Percentiles rank a stretch among this genome's conserved stretches.
phyloP scores from a whole-genome alignment of 1,140 invertebrate genomes.

The Sitobion miscanthi region DNA sequence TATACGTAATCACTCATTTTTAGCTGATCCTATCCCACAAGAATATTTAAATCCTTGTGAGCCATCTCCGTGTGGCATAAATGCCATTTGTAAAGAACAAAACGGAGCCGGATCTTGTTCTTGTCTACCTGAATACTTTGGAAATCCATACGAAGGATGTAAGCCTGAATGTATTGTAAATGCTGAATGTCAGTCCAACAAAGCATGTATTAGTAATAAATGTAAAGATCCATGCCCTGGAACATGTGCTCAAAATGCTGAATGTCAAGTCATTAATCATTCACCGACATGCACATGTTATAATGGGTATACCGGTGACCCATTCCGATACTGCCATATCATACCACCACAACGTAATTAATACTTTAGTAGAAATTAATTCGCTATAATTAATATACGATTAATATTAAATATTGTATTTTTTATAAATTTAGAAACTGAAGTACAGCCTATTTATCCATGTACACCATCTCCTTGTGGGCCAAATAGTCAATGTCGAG shows the following conservation, averaged over 20 bases:
- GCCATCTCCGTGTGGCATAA: conserved; percentile 76
- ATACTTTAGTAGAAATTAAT: background rate
- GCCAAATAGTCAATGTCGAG: conserved; percentile 67
- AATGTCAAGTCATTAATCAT: conserved; percentile 75
- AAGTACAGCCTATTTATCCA: conserved; percentile 58
- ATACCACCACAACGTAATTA: conserved; percentile 58
- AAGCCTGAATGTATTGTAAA: conserved; percentile 74
- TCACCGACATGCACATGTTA: conserved; percentile 74
- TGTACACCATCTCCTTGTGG: conserved; percentile 68
- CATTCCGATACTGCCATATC: conserved; percentile 65
- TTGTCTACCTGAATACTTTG: conserved; percentile 67
- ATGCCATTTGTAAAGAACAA: conserved; percentile 73
- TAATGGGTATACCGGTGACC: conserved; percentile 71
- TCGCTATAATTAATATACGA: background rate
- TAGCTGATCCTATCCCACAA: conserved; percentile 57
- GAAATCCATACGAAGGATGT: conserved; percentile 67
- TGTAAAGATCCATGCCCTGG: conserved; percentile 75
- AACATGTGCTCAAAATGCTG: conserved; percentile 71
- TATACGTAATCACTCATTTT: background rate
- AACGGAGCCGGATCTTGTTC: conserved; percentile 72
- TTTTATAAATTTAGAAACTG: conserved; percentile 53
- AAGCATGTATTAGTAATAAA: conserved; percentile 71
- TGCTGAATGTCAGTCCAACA: conserved; percentile 70
- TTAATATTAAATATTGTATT: conserved; percentile 18
- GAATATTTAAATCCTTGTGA: conserved; percentile 66